Base-by-base conservation (phyloP, 2,797 vertebrate species). In the Pseudochaenichthys georgianus region DNA sequence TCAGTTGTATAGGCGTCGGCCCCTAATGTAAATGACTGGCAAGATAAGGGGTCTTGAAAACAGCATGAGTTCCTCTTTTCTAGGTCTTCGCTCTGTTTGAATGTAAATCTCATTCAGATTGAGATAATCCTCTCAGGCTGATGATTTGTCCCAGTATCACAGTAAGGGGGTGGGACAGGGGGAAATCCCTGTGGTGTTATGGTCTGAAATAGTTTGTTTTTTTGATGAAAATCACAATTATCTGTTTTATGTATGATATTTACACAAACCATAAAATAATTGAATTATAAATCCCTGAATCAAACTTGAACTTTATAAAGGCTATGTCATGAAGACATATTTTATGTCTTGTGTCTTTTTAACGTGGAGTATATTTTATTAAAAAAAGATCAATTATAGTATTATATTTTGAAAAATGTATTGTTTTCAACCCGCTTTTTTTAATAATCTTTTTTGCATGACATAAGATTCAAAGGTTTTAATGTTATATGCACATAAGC, bases 51-150 rank as follows among this genome's bases (percentile, higher is more conserved):
- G 79, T 69, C 60, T 34, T 2, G 13, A 65, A 61, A 70, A 83
- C 90, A 85, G 84, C 70, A 19, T 64, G 77, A 53, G 65, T 71
- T 77, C 34, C 70, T 77, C 78, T 77, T 73, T 75, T 72, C 19
- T 66, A 65, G 47, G n/a, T 75, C 58, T 47, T 71, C 21, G 16
- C 9, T 50, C 70, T 77, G 78, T 87, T 88, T 81, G 48, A 76
- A 90, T 90, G 90, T 62, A 92, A 93, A 95, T 91, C 34, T 38
- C 34, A 38, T 2, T n/a, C 5, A 17, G 57, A 84, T 87, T 88
- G 68, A 60, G 77, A 88, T 90, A 89, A 90, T 93, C 81, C 73
- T 58, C 77, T 88, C 82, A 84, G 51, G 54, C 1, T 64, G 67
- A 77, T 4, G 64, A 55, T 64, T 61, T 7, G 3, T 68, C 58